These are phyloP conservation scores for Metellina segmentata DNA, from an alignment of 2,888 invertebrate species.

Conservation along the genomic window DNA sequence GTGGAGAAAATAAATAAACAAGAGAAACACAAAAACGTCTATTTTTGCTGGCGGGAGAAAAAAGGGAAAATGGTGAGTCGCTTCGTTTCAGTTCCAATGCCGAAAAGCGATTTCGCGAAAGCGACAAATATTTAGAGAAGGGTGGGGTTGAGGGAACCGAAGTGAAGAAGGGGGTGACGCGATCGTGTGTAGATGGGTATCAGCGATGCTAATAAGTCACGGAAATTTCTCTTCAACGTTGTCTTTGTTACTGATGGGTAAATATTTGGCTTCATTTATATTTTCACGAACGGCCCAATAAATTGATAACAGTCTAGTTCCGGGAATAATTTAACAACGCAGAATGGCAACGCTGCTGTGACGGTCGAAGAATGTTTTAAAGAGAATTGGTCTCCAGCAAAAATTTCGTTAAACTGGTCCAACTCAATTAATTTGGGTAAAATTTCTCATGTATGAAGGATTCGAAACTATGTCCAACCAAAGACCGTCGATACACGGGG, in stretches of 20 bases:
- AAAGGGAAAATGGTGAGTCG: background rate
- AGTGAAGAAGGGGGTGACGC: background rate
- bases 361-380: no score
- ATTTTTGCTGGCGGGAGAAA: background rate
- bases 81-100: constrained; percentile 10
- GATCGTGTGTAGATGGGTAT: background rate
- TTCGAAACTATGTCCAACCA: no score
- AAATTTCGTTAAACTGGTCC: no score
- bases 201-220: constrained; percentile 47
- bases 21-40: background rate
- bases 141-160: background rate
- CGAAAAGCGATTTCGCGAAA: background rate
- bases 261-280: constrained; percentile 37
- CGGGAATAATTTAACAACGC: background rate
- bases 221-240: background rate
- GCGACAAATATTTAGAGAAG: constrained; percentile 23
- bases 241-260: background rate
- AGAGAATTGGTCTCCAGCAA: no score
- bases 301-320: background rate
- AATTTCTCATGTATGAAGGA: no score
- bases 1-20: background rate
- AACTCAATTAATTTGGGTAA: no score
- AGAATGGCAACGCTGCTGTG: background rate
- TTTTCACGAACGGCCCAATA: background rate
- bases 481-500: no score